Evolutionary conservation across 2,888 invertebrate genomes (phyloP), one percentile per base, ranked within the genome.

Genomic region (Aricia artaxerxes): DNA sequence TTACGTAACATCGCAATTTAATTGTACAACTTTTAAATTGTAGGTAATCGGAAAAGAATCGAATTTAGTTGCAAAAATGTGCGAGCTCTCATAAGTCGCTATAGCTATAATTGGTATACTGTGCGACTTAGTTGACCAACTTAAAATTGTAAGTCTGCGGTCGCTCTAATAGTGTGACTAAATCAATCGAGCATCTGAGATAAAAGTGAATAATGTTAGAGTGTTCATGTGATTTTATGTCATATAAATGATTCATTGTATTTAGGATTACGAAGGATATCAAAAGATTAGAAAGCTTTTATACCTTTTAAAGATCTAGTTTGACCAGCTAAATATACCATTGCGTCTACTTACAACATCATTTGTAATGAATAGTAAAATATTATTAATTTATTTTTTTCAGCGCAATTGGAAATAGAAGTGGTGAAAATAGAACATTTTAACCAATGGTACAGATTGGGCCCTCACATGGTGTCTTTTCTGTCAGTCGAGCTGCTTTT

Each of bases 381-480:
- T 7, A 49, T 11, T 49, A 11, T 11, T 4, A 24, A 4, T 53
- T 5, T 11, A 4, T 76, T 31, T 3, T 16, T 78, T 78, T 78
- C 78, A 78, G 78, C 73, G 9, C 13, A 73, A 57, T 57, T 60
- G 4, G 78, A 78, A 78, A 73, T 57, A n/a, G 57, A 73, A 9
- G 53, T 73, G 35, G 11, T 78, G 0, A 78, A 78, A 16, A 69
- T 57, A n/a, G 78, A 78, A 57, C 40, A 57, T 24, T 78, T 78
- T 24, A 78, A 78, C 13, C 53, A 73, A 38, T 78, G 78, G 78
- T 78, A 78, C 78, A 78, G 35, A 31, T 60, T 78, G 40, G 40
- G 72, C 13, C 78, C 78, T n/a, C 73, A 78, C 57, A 38, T 78
- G 78, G 35, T 73, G 24, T 78, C 78, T n/a, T 78, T 78, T 24